Evolutionary conservation across 2,888 invertebrate genomes (phyloP).

Genomic region (Amblyteles armatorius): DNA sequence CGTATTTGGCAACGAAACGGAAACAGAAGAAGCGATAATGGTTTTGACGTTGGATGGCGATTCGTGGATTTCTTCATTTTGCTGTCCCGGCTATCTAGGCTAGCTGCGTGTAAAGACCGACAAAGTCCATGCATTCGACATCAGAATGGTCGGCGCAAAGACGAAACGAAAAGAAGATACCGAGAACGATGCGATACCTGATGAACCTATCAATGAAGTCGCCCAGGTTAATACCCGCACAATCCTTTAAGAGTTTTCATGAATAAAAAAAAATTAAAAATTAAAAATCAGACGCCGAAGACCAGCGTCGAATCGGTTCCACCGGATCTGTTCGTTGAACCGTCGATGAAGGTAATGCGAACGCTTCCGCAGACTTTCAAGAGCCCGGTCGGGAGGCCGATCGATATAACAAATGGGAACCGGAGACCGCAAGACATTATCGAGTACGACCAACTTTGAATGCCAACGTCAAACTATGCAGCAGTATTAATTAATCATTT

Average conservation of each 20-base stretch:
- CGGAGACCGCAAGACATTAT: constrained; percentile 69
- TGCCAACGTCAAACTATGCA: not conserved
- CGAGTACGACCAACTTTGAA: constrained; percentile 66
- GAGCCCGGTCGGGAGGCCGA: constrained; percentile 63
- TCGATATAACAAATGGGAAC: constrained; percentile 67
- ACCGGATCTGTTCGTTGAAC: constrained; percentile 28
- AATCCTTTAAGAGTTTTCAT: not conserved
- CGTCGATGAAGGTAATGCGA: constrained; percentile 50
- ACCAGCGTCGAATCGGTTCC: not conserved
- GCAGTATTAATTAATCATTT: not conserved
- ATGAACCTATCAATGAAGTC: not conserved
- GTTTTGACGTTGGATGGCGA: not conserved
- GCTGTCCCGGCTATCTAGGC: not conserved
- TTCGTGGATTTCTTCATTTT: not conserved
- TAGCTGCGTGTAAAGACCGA: not conserved
- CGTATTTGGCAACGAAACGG: not conserved
- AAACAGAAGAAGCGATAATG: not conserved
- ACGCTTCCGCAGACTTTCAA: constrained; percentile 72
- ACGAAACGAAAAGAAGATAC: not conserved
- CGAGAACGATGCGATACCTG: not conserved
- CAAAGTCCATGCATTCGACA: not conserved
- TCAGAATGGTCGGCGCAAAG: constrained; percentile 10
- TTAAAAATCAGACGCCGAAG: constrained; percentile 25
- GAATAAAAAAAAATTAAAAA: not conserved
- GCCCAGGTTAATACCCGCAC: constrained; percentile 25